Base-by-base conservation (phyloP, 2,797 vertebrate genomes). In the Sebastes melanostomus region DNA sequence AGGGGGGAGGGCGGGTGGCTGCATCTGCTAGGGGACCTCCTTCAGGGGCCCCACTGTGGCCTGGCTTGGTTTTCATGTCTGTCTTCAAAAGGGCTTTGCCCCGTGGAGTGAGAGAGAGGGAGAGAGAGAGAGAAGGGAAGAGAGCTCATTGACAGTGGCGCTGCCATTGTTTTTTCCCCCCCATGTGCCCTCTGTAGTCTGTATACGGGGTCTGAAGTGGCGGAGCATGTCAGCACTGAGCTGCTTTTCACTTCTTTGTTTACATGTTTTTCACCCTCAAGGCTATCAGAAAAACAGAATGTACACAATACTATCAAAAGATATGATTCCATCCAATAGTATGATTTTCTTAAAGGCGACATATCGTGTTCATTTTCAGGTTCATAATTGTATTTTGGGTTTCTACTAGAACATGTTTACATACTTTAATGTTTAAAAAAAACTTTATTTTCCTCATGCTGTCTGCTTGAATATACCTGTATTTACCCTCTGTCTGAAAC, bases 11-110 rank as follows among this genome's bases (percentile, higher is more conserved):
- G 83, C 32, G 81, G 92, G 90, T 89, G 93, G 87, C 94, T 93
- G 94, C 96, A 95, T 95, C 96, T 97, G 97, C 95, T 86, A 2
- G 87, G 94, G 94, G 96, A 97, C 92, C 95, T 90, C 83, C 92
- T 92, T 72, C 76, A 36, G 90, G 87, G 92, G 86, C 76, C 86
- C 80, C 89, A 6, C 77, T 73, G 86, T 83, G 89, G 81, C 87
- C 77, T 30, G 66, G 77, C 89, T 90, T 36, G 24, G 91, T 90
- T 94, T 93, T 93, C 83, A 92, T 91, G 89, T 92, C 89, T 89
- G 70, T 77, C 91, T 94, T 93, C 93, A 94, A 94, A 94, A 91
- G 83, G 86, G 56, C 72, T 78, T 46, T 78, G 63, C 76, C 75
- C 77, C 18, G 16, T 77, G 58, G 82, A 76, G 72, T 10, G 79